A percentile compares a stretch with the other conserved stretches of the same genome.
These are phyloP conservation scores for Euspilapteryx auroguttella DNA, from an alignment of 2,888 invertebrate genomes.

Conservation along the genomic window DNA sequence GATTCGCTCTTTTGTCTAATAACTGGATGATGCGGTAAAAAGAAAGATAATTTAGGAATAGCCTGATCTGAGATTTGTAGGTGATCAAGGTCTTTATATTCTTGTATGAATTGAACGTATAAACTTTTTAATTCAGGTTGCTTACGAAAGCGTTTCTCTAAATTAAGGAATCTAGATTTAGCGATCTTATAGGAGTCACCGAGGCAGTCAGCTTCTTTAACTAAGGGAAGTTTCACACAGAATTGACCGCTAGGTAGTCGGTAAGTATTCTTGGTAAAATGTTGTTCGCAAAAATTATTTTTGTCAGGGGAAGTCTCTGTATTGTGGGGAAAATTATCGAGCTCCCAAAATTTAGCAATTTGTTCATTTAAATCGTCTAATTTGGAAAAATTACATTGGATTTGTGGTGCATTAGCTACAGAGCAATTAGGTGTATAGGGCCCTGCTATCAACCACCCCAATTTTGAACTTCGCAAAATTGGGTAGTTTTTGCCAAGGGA, in stretches of 20 bases:
- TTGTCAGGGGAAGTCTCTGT: background rate
- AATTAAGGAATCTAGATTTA: background rate
- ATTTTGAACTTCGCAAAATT: background rate
- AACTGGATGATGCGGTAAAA: too few relatives aligned
- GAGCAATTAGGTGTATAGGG: background rate
- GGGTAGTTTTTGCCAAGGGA: background rate
- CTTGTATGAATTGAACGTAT: too few relatives aligned
- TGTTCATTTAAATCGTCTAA: background rate
- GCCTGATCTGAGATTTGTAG: too few relatives aligned
- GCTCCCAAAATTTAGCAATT: background rate
- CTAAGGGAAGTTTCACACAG: background rate
- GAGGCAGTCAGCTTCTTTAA: background rate
- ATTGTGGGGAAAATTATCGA: background rate
- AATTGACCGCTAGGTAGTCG: background rate
- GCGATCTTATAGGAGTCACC: background rate
- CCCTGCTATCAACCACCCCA: background rate
- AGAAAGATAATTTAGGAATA: too few relatives aligned
- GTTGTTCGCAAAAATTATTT: background rate
- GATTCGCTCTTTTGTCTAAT: too few relatives aligned
- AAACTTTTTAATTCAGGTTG: too few relatives aligned
- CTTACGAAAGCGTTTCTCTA: background rate
- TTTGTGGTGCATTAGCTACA: background rate
- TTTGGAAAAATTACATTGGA: background rate
- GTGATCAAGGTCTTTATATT: background rate
- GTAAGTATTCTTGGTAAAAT: background rate